Evolutionary conservation across 92 coral and sea anemone species (phyloP), one percentile per base, ranked within the genome.

Genomic region (Montipora capitata): DNA sequence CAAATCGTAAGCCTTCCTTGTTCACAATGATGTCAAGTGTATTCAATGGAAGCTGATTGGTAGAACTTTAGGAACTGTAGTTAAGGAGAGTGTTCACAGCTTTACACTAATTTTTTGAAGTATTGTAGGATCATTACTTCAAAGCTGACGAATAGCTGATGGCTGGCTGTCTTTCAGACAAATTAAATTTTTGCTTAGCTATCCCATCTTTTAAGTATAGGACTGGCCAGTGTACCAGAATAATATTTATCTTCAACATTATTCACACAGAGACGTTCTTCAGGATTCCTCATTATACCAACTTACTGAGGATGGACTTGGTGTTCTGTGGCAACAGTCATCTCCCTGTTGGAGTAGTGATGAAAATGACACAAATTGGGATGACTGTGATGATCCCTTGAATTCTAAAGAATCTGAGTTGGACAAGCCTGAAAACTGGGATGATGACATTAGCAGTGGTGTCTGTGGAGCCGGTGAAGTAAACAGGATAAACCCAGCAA

Each of bases 261-360:
- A 54, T 12, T 12, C 10, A 54, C 12, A 54, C 70, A 95, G 98
- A 38, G 81, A 74, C n/a, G 93, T 95, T 15, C 66, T 95, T 15
- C 52, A 87, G 48, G 85, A 54, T 71, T 59, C 91, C 9, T 76
- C 98, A 39, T 16, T 62, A 15, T 90, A 83, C 16, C 49, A 71
- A 10, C 74, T 95, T 74, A 90, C 93, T 65, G 86, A 93, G 40
- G 91, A 85, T 69, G 91, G 87, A 2, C 76, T 74, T 44, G 93
- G 92, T 12, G 91, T 95, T 4, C 71, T 92, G 4, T 95, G 89
- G 89, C 73, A 79, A 12, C 77, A 88, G 15, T 94, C 91, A 15
- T 58, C 87, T 18, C 51, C 15, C 18, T 72, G 73, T 7, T 95
- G 96, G 94, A 91, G 92, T 51, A 82, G 85, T 87, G 95, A 92